Evolutionary conservation across 2,113 vertebrate species (phyloP), one percentile per base, ranked within the genome.

Genomic region (Pollimyrus isidori): DNA sequence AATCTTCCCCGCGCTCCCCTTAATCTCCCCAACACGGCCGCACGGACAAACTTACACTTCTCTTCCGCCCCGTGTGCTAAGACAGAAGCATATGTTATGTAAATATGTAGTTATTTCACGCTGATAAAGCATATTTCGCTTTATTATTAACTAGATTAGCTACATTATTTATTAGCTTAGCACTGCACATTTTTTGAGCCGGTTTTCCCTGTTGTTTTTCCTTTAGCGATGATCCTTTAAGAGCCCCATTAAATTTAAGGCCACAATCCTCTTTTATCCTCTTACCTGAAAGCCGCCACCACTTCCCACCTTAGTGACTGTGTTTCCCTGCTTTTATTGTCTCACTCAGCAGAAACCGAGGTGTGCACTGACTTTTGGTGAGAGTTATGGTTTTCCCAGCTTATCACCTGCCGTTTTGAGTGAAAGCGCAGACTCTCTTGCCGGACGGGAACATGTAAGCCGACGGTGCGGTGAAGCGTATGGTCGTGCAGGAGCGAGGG

Each of bases 151-250:
- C 82, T 48, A 84, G 82, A 84, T 84, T 84, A 84, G 45, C 39
- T 84, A 84, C 82, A 84, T 84, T 84, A 84, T 84, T 84, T 84
- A 84, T 84, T 48, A 84, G 82, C 82, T 84, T 84, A 48, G 82
- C 82, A 48, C 21, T 84, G 82, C 85, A 86, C 26, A 86, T 52
- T 86, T 62, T 50, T 35, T n/a, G 23, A 53, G 49, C n/a, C 49
- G 53, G 10, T 23, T 84, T 84, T 45, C 19, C 21, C 21, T 39
- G 9, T 84, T 48, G 45, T 48, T 46, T 46, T 45, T 46, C 45
- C 21, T 23, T 82, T 45, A 42, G 76, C 76, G 42, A 82, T 82
- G 76, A 45, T 39, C 76, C 76, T 42, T 19, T 45, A 82, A 82
- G 19, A 82, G 76, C 76, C 30, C 35, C 35, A 0, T 84, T 46